Evolutionary conservation across 1,140 invertebrate genomes (phyloP), one percentile per base, ranked within the genome.

Genomic region (Ceratina calcarata): DNA sequence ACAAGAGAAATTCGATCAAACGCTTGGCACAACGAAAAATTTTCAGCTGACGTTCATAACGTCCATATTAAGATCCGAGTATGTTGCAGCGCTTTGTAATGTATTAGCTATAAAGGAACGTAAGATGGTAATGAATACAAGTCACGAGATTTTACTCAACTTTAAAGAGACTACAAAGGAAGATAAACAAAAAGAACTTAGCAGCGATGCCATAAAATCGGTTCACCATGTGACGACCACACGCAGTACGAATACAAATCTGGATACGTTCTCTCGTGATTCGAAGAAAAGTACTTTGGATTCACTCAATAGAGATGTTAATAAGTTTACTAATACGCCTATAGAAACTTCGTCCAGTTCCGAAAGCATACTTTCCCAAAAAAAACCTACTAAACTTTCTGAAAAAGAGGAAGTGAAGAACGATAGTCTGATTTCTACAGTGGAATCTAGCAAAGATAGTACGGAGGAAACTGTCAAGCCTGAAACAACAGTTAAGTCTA

Each of bases 31-130:
- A 0, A 80, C 74, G 6, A 86, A 78, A 76, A 69, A 88, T 80
- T 60, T 83, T 18, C 73, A 81, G 37, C 73, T 80, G 0, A 93
- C 91, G 69, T 94, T 95, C 84, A 93, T 95, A 83, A 91, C 94
- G 8, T 94, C 94, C 80, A 89, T 96, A 80, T 94, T 97, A 86
- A 93, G 95, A 16, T 86, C 93, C 3, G 95, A 95, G 81, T 96
- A 96, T 87, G 90, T 97, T 68, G 94, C 96, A 15, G 96, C 96
- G n/a, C 91, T 97, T 60, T 97, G 96, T 89, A 96, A 97, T 89
- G 93, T 95, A 55, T 89, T 96, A 24, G 95, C 95, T 3, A 94
- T 95, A 58, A 93, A 94, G 58, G 94, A 96, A 79, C 94, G 94
- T 67, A 95, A 95, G 90, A 94, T 95, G n/a, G 93, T 94, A n/a